Conservation (phyloP, 2,797 vertebrate genomes). For the Lindbergichthys nudifrons region DNA sequence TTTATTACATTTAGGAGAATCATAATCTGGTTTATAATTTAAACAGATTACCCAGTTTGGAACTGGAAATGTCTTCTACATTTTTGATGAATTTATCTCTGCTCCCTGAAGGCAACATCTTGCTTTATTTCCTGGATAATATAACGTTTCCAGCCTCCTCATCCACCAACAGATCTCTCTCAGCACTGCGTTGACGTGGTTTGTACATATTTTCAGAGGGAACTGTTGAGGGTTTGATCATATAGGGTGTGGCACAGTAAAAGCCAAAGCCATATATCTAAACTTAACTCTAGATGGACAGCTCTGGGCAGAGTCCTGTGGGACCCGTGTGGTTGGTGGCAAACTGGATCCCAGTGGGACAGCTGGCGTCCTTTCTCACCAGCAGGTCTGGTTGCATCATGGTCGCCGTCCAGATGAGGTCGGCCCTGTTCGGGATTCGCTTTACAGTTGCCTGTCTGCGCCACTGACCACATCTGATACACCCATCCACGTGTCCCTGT, state of each 20-base stretch:
- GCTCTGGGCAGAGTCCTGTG: slow-evolving; percentile 56
- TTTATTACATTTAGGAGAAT: slow-evolving; percentile 22
- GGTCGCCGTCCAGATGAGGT: slow-evolving; percentile 53
- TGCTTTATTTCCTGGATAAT: slow-evolving; percentile 9
- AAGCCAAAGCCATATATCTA: slow-evolving; percentile 73
- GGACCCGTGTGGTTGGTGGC: slow-evolving; percentile 76
- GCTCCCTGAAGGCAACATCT: slow-evolving; percentile 10
- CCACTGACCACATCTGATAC: slow-evolving; percentile 65
- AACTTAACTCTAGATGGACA: slow-evolving; percentile 76
- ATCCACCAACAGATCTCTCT: slow-evolving; percentile 8
- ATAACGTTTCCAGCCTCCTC: neutral
- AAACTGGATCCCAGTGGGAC: slow-evolving; percentile 70
- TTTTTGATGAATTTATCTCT: slow-evolving; percentile 15
- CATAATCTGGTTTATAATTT: slow-evolving; percentile 21
- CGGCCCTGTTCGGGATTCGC: slow-evolving; percentile 19
- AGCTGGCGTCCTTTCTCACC: slow-evolving; percentile 56
- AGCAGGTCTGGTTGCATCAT: slow-evolving; percentile 66
- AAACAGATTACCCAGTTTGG: neutral
- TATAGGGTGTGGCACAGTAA: slow-evolving; percentile 72
- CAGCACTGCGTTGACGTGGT: slow-evolving; percentile 12
- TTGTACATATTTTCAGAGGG: slow-evolving; percentile 35
- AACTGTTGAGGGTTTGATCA: slow-evolving; percentile 56
- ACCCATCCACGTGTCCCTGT: slow-evolving; percentile 60
- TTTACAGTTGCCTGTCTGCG: slow-evolving; percentile 48
- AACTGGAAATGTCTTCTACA: slow-evolving; percentile 13